Evolutionary conservation across 1,140 invertebrate genomes (phyloP), one percentile per base, ranked within the genome.

Genomic region (Lucilia sericata): DNA sequence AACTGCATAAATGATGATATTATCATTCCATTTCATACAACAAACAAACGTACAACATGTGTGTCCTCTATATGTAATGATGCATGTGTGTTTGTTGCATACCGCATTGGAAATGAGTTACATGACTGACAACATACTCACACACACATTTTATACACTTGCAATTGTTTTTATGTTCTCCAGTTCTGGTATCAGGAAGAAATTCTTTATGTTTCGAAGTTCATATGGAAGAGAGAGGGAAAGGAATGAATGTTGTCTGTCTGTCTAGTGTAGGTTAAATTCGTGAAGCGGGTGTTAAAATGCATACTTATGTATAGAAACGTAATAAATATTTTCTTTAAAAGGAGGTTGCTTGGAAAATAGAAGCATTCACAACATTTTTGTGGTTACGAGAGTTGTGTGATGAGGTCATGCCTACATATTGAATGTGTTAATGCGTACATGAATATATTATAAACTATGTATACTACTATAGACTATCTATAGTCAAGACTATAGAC

Each of bases 211-310:
- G 13, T 60, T 60, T 7, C 7, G 42, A 5, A 42, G 42, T 42
- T 7, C 42, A 42, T n/a, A n/a, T n/a, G n/a, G n/a, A n/a, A n/a
- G n/a, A n/a, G 5, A 42, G 10, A 8, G 42, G 5, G 42, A 2
- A 3, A 3, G 25, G 3, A 30, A 30, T 30, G 25, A 42, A 42
- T 42, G 42, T 3, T 3, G 2, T 2, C 5, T 42, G 5, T 8
- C 7, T 10, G 42, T 42, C 42, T 42, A 42, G 65, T 70, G n/a
- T 70, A 70, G 65, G 65, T 70, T 70, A 21, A 21, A 70, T 70
- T 70, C 65, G 34, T 78, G 75, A 36, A 49, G 34, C 47, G 75
- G 75, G 75, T 36, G 34, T 34, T 78, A 25, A 36, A 70, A 70
- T 21, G 19, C 5, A 55, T 17, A 12, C 49, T 49, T 49, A 9